Conservation (phyloP, 2,113 vertebrate genomes). For the Ailuropoda melanoleuca region DNA sequence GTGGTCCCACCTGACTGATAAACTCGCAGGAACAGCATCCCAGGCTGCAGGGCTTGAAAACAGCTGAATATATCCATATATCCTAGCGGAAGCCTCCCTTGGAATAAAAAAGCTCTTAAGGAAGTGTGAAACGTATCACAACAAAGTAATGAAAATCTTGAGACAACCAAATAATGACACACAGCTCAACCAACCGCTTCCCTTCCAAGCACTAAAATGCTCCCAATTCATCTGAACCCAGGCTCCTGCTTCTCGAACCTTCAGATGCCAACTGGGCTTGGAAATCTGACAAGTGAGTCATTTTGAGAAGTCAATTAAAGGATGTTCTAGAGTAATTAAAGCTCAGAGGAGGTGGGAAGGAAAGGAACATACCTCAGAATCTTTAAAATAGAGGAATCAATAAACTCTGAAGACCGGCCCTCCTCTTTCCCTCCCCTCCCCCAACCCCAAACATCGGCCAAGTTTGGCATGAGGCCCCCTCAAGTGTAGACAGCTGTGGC, state of each 20-base stretch:
- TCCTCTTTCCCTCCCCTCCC: no score
- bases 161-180: neutral
- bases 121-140: neutral
- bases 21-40: neutral
- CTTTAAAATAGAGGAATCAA: neutral
- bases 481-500: rapidly evolving
- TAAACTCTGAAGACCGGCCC: neutral
- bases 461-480: neutral
- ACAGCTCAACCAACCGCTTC: neutral
- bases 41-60: neutral
- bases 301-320: neutral
- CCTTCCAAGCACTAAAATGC: neutral
- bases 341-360: neutral
- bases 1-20: neutral
- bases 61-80: neutral
- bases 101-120: neutral
- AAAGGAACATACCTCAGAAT: neutral
- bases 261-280: rapidly evolving
- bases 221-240: neutral
- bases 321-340: neutral
- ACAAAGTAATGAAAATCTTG: neutral
- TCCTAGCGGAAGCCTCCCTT: neutral
- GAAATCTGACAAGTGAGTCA: neutral
- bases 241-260: neutral
- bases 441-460: neutral